Conservation (phyloP, 2,113 vertebrate genomes). For the Pimephales promelas region DNA sequence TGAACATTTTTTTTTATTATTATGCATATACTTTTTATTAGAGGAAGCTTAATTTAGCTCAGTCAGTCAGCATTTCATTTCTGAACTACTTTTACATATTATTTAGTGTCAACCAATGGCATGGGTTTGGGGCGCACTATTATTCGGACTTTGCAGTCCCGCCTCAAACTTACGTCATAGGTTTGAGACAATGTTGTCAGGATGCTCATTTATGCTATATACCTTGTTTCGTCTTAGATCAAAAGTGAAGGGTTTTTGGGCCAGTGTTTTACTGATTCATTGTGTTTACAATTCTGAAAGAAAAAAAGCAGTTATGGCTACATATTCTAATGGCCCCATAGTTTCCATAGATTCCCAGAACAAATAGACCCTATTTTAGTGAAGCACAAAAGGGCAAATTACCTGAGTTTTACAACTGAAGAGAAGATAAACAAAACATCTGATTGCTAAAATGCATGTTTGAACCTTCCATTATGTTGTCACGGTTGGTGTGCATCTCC, state of each 20-base stretch:
- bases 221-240: neutral
- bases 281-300: neutral
- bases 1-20: too few relatives aligned
- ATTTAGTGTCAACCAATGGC: too few relatives aligned
- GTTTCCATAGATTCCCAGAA: neutral
- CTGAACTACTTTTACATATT: too few relatives aligned
- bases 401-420: constrained; percentile 11
- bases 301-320: neutral
- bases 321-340: constrained; percentile 6
- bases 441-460: constrained; percentile 35
- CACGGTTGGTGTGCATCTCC: constrained; percentile 23
- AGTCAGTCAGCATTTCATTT: neutral
- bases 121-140: neutral
- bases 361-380: constrained; percentile 6
- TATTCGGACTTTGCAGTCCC: neutral
- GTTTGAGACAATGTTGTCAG: neutral
- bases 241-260: neutral
- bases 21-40: neutral
- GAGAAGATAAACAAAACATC: constrained; percentile 29
- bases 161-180: neutral
- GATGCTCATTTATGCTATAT: neutral
- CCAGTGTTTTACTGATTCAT: neutral
- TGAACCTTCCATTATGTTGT: constrained; percentile 35
- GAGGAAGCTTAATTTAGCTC: neutral
- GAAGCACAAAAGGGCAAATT: constrained; percentile 35